Percentiles rank a stretch among this genome's conserved stretches.
These are phyloP conservation scores for Sesamia nonagrioides DNA, from an alignment of 1,140 invertebrate species.

Conservation along the genomic window DNA sequence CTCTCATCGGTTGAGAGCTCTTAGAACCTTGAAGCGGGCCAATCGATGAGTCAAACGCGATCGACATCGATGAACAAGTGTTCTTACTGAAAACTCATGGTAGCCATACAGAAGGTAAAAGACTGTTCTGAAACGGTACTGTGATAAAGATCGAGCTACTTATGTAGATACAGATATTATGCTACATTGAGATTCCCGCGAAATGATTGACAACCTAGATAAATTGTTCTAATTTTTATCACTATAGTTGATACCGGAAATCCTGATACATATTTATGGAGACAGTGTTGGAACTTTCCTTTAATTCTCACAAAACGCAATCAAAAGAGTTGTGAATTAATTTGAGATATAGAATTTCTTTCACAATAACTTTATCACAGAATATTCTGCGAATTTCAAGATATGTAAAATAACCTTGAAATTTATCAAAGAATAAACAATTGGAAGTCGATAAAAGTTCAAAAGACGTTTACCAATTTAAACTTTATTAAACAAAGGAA, in stretches of 20 bases:
- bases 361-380: conserved; percentile 7
- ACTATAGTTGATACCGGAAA: background rate
- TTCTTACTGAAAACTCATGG: no score
- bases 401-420: conserved; percentile 17
- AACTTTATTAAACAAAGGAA: conserved; percentile 3
- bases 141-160: background rate
- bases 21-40: no score
- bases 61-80: no score
- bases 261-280: background rate
- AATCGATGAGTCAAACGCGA: no score
- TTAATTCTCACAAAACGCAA: background rate
- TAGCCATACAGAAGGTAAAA: no score
- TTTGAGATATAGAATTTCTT: background rate
- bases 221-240: background rate
- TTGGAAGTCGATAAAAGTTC: conserved; percentile 3
- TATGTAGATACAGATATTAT: background rate
- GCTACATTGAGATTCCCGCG: background rate
- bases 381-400: background rate
- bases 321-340: background rate
- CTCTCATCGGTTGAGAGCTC: no score
- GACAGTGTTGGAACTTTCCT: background rate
- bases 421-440: conserved; percentile 4
- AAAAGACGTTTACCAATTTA: background rate
- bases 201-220: background rate
- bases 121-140: background rate